Percentiles rank a stretch among this genome's conserved stretches.
These are phyloP conservation scores for Megalopta genalis DNA, from an alignment of 1,140 invertebrate genomes.

Conservation along the genomic window DNA sequence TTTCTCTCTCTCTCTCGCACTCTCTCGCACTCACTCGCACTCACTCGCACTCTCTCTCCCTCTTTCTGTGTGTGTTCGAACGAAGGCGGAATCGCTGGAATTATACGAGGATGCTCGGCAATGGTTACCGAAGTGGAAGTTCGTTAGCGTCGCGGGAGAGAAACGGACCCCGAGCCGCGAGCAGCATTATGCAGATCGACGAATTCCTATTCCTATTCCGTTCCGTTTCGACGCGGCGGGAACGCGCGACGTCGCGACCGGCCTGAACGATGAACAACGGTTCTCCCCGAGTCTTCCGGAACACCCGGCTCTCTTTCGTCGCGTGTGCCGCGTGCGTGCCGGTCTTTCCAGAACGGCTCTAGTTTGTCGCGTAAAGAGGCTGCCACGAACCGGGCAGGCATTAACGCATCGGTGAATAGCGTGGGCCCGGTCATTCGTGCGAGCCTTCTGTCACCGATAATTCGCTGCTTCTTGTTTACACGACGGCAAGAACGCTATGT, in stretches of 20 bases:
- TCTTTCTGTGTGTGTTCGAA: background rate
- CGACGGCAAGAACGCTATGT: background rate
- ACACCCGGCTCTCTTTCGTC: too few relatives aligned
- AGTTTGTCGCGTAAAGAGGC: background rate
- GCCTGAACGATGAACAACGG: too few relatives aligned
- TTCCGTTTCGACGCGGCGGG: background rate
- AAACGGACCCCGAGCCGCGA: constrained; percentile 27
- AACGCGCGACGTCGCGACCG: too few relatives aligned
- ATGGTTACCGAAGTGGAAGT: constrained; percentile 56
- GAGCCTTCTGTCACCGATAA: background rate
- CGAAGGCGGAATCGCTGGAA: background rate
- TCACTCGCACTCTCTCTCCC: too few relatives aligned
- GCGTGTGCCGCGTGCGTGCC: background rate
- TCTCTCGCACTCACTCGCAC: too few relatives aligned
- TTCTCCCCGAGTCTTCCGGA: too few relatives aligned
- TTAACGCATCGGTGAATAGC: constrained; percentile 5
- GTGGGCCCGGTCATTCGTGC: background rate
- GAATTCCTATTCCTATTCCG: constrained; percentile 62
- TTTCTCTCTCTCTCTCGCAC: too few relatives aligned
- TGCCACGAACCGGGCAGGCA: background rate
- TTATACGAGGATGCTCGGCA: constrained; percentile 9
- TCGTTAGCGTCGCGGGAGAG: constrained; percentile 50
- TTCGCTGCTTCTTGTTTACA: constrained; percentile 2
- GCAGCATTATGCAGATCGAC: constrained; percentile 61
- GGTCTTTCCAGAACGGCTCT: background rate